Base-by-base conservation (phyloP, 2,888 invertebrate genomes). In the Monoplex corrugatus region DNA sequence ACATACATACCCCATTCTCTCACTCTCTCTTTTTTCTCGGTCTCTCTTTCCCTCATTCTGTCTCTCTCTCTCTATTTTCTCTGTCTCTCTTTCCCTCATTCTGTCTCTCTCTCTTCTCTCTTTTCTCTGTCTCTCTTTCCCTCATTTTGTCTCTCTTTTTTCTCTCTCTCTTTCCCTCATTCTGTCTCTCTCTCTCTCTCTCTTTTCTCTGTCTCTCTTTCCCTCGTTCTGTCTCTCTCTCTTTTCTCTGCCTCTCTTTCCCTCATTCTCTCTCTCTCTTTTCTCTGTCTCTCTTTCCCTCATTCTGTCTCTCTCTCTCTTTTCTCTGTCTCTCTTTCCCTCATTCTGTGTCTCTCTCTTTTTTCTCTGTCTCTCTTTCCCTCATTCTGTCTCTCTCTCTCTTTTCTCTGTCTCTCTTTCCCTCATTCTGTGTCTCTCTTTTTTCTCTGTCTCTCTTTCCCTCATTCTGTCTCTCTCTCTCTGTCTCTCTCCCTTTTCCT, bases 21-120 rank as follows among this genome's bases (percentile, higher is more conserved):
- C 72, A 35, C 72, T 75, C 35, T 75, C 72, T 72, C 35, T 6
- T 13, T 75, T 19, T 75, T 75, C 35, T 75, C 72, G 2, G 35
- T 75, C 72, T 75, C 72, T 75, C 72, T 38, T 35, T 75, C 72
- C 35, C 35, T n/a, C n/a, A n/a, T n/a, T n/a, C n/a, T n/a, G n/a
- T n/a, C n/a, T n/a, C n/a, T n/a, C n/a, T n/a, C n/a, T n/a, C n/a
- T n/a, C n/a, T n/a, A n/a, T n/a, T 72, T 35, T 72, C 72, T 72
- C 72, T 72, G 8, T 72, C 32, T 72, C 32, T 72, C 32, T 72
- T 35, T 63, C 10, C 72, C 3, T 35, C 35, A 32, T 72, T n/a
- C 19, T 23, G 28, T 63, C 10, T 63, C 23, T 68, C 68, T 68
- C 23, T 23, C 23, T 23, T n/a, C n/a, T n/a, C n/a, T n/a, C n/a